phyloP scores from a whole-genome alignment of 2,797 vertebrate genomes.

The Epinephelus awoara region DNA sequence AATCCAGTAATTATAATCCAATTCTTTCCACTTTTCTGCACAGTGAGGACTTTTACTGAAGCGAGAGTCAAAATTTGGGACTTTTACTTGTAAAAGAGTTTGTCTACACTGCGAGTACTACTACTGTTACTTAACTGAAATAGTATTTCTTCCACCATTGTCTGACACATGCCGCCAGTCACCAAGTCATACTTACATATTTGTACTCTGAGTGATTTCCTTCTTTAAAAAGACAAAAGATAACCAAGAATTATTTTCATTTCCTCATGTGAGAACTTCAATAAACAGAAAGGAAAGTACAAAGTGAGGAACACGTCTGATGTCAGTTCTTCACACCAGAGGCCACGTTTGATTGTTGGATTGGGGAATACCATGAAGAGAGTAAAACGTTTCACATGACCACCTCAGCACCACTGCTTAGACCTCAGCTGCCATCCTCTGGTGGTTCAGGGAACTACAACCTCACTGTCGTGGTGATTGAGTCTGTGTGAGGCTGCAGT shows the following conservation, averaged over 20 bases:
- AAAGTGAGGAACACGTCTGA: neutral
- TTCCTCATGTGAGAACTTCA: neutral
- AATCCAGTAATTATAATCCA: neutral
- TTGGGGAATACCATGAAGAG: constrained; percentile 2
- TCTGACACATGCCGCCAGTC: neutral
- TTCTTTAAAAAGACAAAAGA: neutral
- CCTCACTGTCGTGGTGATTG: rapidly evolving
- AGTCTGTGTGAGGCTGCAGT: constrained; percentile 31
- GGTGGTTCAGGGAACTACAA: constrained; percentile 68
- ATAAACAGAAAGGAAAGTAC: neutral
- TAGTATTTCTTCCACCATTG: neutral
- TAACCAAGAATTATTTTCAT: neutral
- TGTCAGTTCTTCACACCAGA: neutral
- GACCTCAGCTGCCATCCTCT: constrained; percentile 79
- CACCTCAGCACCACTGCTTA: constrained; percentile 33
- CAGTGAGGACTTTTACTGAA: no score
- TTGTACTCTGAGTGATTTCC: neutral
- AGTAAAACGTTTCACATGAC: constrained; percentile 3
- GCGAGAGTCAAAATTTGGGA: neutral
- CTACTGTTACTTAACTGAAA: neutral
- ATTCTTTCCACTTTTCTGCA: neutral
- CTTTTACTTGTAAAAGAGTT: neutral
- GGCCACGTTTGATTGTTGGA: neutral
- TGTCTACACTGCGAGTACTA: neutral
- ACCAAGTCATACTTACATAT: no score